A percentile compares a stretch with the other conserved stretches of the same genome.
phyloP scores from a whole-genome alignment of 2,888 invertebrate species.

The Iphiclides podalirius region DNA sequence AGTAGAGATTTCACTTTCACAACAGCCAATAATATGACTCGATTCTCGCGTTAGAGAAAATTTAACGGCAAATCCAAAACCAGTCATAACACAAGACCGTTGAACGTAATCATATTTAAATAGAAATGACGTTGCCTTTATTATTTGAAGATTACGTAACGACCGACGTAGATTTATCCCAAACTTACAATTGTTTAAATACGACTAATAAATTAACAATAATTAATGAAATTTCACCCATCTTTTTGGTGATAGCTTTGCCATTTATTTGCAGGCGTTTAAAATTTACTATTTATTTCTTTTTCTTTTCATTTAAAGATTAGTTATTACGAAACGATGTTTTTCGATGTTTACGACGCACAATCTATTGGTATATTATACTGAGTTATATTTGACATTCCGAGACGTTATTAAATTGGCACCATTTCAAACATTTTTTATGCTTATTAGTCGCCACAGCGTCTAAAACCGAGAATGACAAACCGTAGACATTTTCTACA shows the following conservation, averaged over 20 bases:
- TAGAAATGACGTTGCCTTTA: constrained; percentile 11
- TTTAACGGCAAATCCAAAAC: constrained; percentile 32
- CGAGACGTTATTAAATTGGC: constrained; percentile 36
- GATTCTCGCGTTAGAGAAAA: constrained; percentile 56
- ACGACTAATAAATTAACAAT: neutral
- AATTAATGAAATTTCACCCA: too few species aligned
- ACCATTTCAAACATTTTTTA: constrained; percentile 41
- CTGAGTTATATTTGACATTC: constrained; percentile 8
- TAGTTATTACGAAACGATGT: too few species aligned
- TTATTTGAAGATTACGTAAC: constrained; percentile 2
- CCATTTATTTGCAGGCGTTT: too few species aligned
- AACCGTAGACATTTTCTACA: constrained; percentile 1
- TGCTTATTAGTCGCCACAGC: constrained; percentile 9
- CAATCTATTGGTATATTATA: neutral
- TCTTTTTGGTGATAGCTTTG: too few species aligned
- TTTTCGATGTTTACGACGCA: neutral
- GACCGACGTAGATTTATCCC: neutral
- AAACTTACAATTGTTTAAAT: neutral
- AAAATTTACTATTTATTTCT: too few species aligned
- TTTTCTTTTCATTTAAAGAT: too few species aligned
- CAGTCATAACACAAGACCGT: constrained; percentile 4
- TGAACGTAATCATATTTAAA: constrained; percentile 11
- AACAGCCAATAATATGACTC: constrained; percentile 50
- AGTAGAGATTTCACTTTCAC: constrained; percentile 62
- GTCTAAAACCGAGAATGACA: constrained; percentile 15